A percentile compares a stretch with the other conserved stretches of the same genome.
phyloP scores from a whole-genome alignment of 2,888 invertebrate genomes.

The Agrotis exclamationis region DNA sequence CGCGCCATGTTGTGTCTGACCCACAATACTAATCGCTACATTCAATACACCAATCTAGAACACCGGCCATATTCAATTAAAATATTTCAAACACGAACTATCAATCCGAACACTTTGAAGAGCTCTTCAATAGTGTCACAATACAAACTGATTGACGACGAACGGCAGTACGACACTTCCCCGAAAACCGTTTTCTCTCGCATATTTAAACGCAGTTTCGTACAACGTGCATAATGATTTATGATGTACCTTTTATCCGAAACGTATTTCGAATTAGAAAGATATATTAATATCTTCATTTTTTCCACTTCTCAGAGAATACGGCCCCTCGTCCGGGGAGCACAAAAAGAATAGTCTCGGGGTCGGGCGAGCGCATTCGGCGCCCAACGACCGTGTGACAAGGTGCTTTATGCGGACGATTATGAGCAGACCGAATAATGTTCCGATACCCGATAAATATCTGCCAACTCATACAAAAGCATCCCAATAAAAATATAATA shows the following conservation, averaged over 20 bases:
- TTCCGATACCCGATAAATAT: slow-evolving; percentile 91
- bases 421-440: slow-evolving; percentile 90
- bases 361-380: slow-evolving; percentile 86
- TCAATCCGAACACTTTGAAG: slow-evolving; percentile 11
- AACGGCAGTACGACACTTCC: slow-evolving; percentile 74
- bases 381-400: slow-evolving; percentile 91
- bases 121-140: slow-evolving; percentile 72
- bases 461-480: slow-evolving; percentile 91
- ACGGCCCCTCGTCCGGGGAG: slow-evolving; percentile 83
- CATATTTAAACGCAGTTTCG: slow-evolving; percentile 84
- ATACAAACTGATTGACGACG: slow-evolving; percentile 81
- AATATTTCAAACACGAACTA: slow-evolving; percentile 40
- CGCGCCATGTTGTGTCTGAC: slow-evolving; percentile 76
- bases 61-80: slow-evolving; percentile 58
- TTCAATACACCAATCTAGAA: slow-evolving; percentile 67
- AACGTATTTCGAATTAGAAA: slow-evolving; percentile 91
- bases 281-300: slow-evolving; percentile 91
- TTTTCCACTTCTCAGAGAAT: slow-evolving; percentile 90
- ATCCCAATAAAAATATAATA: slow-evolving; percentile 91
- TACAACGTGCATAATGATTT: slow-evolving; percentile 87
- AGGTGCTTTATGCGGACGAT: slow-evolving; percentile 91
- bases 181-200: slow-evolving; percentile 84
- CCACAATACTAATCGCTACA: slow-evolving; percentile 74
- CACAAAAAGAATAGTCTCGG: slow-evolving; percentile 87
- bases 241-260: slow-evolving; percentile 89